Conservation (phyloP, 2,888 invertebrate species). For the Taenaris catops region DNA sequence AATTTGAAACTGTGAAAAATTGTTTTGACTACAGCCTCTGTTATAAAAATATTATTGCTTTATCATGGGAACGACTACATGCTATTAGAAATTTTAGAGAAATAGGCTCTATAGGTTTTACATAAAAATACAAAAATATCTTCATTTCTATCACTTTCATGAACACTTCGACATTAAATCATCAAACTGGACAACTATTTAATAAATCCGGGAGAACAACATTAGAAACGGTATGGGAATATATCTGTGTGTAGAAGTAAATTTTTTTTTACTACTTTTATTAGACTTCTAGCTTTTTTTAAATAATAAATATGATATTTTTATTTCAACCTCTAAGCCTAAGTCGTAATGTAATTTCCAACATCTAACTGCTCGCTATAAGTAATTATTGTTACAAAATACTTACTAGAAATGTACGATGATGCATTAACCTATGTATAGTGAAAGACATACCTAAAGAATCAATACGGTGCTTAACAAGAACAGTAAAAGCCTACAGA, state of each 20-base stretch:
- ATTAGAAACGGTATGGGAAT: slow-evolving; percentile 29
- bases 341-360: slow-evolving; percentile 41
- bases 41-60: slow-evolving; percentile 18
- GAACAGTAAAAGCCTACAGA: slow-evolving; percentile 40
- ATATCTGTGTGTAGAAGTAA: slow-evolving; percentile 28
- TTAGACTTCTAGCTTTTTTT: slow-evolving; percentile 50
- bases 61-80: slow-evolving; percentile 43
- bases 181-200: slow-evolving; percentile 57
- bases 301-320: slow-evolving; percentile 44
- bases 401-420: slow-evolving; percentile 22
- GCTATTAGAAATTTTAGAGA: slow-evolving; percentile 29
- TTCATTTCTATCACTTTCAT: slow-evolving; percentile 65
- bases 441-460: slow-evolving; percentile 33
- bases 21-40: slow-evolving; percentile 12
- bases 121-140: slow-evolving; percentile 72
- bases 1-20: too few relatives aligned
- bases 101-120: slow-evolving; percentile 44
- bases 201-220: slow-evolving; percentile 31
- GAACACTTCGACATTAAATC: slow-evolving; percentile 70
- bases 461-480: slow-evolving; percentile 43
- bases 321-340: slow-evolving; percentile 17
- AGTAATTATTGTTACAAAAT: slow-evolving; percentile 40
- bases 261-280: slow-evolving; percentile 28
- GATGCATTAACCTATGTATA: slow-evolving; percentile 31
- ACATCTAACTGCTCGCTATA: slow-evolving; percentile 59